These are phyloP conservation scores for Cavia aperea DNA, from an alignment of 2,113 vertebrate species.

Conservation along the genomic window DNA sequence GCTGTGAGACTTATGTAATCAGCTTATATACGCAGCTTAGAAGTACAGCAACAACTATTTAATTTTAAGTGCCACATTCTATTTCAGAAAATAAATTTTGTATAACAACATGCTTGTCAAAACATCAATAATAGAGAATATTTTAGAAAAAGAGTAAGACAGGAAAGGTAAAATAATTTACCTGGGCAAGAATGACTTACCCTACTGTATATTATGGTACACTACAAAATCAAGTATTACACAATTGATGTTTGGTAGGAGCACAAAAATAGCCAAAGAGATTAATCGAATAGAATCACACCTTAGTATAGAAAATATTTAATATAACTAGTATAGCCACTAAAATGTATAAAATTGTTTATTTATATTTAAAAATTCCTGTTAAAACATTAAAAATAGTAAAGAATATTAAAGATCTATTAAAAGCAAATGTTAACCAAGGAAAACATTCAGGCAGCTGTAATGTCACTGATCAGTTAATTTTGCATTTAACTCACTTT, in stretches of 20 bases:
- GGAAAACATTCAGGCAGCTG: neutral
- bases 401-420: neutral
- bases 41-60: neutral
- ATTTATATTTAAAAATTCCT: neutral
- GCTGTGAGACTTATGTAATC: neutral
- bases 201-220: neutral
- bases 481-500: neutral
- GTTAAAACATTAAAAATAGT: conserved; percentile 1
- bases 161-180: neutral
- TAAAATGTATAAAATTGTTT: neutral
- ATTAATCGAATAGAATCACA: neutral
- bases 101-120: neutral
- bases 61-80: neutral
- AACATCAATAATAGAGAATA: neutral
- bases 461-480: neutral
- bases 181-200: neutral
- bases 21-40: neutral
- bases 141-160: neutral
- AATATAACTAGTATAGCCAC: neutral
- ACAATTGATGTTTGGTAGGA: neutral
- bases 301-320: neutral
- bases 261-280: neutral
- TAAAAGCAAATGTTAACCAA: neutral
- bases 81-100: neutral
- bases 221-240: neutral